These are phyloP conservation scores for Shargacucullia verbasci DNA, from an alignment of 2,888 invertebrate genomes.

Conservation along the genomic window DNA sequence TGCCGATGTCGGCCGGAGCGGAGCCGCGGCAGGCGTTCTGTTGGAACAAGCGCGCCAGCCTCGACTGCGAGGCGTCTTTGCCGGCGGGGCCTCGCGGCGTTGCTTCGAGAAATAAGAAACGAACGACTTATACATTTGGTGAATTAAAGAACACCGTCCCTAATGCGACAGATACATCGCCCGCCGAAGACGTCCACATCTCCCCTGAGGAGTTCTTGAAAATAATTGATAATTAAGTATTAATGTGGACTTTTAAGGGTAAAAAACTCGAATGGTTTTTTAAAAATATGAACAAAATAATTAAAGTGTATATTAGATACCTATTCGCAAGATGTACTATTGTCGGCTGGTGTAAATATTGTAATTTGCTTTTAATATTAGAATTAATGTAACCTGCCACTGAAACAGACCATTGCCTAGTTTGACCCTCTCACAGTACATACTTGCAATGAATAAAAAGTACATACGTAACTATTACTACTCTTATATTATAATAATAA, in stretches of 20 bases:
- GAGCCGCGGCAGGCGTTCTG: slow-evolving; percentile 79
- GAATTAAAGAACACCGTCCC: slow-evolving; percentile 84
- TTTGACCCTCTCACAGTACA: slow-evolving; percentile 49
- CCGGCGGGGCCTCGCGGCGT: slow-evolving; percentile 49
- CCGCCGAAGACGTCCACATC: slow-evolving; percentile 70
- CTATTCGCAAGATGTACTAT: slow-evolving; percentile 69
- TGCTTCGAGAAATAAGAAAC: slow-evolving; percentile 57
- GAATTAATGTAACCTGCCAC: slow-evolving; percentile 81
- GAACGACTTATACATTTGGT: slow-evolving; percentile 81
- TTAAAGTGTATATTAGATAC: slow-evolving; percentile 79
- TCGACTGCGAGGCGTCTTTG: slow-evolving; percentile 72
- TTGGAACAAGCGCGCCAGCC: slow-evolving; percentile 76
- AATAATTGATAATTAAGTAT: slow-evolving; percentile 78
- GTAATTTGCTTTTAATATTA: slow-evolving; percentile 86
- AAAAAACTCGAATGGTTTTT: slow-evolving; percentile 59
- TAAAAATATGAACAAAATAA: slow-evolving; percentile 69
- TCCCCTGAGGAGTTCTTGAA: slow-evolving; percentile 82
- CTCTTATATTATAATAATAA: slow-evolving; percentile 2
- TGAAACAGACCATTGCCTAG: slow-evolving; percentile 87
- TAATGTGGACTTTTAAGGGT: slow-evolving; percentile 54
- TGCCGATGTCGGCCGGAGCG: slow-evolving; percentile 87
- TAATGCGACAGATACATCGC: slow-evolving; percentile 67
- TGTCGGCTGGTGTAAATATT: slow-evolving; percentile 85
- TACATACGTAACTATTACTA: slow-evolving; percentile 30
- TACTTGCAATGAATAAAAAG: slow-evolving; percentile 15